These are phyloP conservation scores for Congeria kusceri DNA, from an alignment of 2,888 invertebrate species.

Conservation along the genomic window DNA sequence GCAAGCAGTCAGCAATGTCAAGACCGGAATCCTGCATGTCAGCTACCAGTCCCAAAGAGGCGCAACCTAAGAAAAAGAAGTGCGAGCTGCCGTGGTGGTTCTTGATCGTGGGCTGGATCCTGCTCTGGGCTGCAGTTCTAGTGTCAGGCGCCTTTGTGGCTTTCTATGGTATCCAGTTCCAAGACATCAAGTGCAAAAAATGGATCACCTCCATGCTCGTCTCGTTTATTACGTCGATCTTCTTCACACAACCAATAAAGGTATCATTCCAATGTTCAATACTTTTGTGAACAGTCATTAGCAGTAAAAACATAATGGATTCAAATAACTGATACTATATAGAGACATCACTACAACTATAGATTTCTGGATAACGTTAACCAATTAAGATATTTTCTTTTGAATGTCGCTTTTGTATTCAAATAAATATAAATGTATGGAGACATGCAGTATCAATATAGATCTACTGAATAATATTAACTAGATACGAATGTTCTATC, in stretches of 20 bases:
- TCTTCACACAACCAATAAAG: constrained; percentile 87
- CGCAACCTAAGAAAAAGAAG: constrained; percentile 77
- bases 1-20: constrained; percentile 62
- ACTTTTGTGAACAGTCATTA: too few relatives aligned
- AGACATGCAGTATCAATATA: too few relatives aligned
- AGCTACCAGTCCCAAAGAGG: constrained; percentile 10
- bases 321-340: too few relatives aligned
- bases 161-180: constrained; percentile 86
- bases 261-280: too few relatives aligned
- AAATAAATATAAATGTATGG: too few relatives aligned
- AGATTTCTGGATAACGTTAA: too few relatives aligned
- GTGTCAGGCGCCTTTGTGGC: constrained; percentile 85
- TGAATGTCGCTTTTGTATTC: too few relatives aligned
- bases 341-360: too few relatives aligned
- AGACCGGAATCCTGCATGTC: constrained; percentile 67
- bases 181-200: constrained; percentile 85
- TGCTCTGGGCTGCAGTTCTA: constrained; percentile 84
- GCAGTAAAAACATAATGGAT: too few relatives aligned
- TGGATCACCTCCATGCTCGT: constrained; percentile 86
- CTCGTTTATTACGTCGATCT: constrained; percentile 86
- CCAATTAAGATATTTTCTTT: too few relatives aligned
- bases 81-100: constrained; percentile 84
- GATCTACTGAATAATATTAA: too few relatives aligned
- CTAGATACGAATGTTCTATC: too few relatives aligned
- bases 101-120: constrained; percentile 85